These are phyloP conservation scores for Adelognathus sp. DNA, from an alignment of 2,888 invertebrate genomes.

Conservation along the genomic window DNA sequence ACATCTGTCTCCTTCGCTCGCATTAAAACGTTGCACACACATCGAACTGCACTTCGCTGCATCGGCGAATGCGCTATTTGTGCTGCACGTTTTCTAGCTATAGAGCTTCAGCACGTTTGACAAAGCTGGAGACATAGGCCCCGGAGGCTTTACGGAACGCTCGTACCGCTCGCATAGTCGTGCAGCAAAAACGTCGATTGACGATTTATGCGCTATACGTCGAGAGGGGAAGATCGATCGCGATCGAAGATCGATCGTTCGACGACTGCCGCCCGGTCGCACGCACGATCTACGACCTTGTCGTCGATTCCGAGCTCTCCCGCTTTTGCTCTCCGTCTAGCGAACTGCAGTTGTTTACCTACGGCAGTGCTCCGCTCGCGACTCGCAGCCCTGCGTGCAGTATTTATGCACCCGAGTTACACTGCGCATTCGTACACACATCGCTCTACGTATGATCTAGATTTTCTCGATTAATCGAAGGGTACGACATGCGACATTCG, in stretches of 20 bases:
- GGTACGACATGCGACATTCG: slow-evolving; percentile 41
- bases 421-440: slow-evolving; percentile 32
- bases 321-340: slow-evolving; percentile 1
- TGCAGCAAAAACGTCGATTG: slow-evolving; percentile 60
- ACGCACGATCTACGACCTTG: slow-evolving; percentile 62
- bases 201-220: slow-evolving; percentile 63
- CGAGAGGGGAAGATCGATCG: slow-evolving; percentile 49
- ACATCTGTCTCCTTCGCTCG: slow-evolving; percentile 1
- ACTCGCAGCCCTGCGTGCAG: slow-evolving; percentile 46
- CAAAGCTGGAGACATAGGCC: slow-evolving; percentile 42
- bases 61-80: slow-evolving; percentile 48
- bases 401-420: slow-evolving; percentile 28
- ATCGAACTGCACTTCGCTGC: slow-evolving; percentile 4
- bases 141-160: slow-evolving; percentile 32
- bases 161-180: slow-evolving; percentile 37
- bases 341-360: background rate
- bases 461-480: slow-evolving; percentile 59
- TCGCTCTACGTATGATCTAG: slow-evolving; percentile 62
- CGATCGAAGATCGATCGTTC: slow-evolving; percentile 59
- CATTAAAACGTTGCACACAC: slow-evolving; percentile 24
- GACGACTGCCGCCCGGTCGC: slow-evolving; percentile 59
- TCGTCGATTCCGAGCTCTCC: slow-evolving; percentile 46
- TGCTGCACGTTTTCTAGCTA: slow-evolving; percentile 18
- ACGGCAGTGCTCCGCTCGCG: slow-evolving; percentile 23
- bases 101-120: slow-evolving; percentile 34